Evolutionary conservation across 2,888 invertebrate species (phyloP).

Genomic region (Sesia bembeciformis): DNA sequence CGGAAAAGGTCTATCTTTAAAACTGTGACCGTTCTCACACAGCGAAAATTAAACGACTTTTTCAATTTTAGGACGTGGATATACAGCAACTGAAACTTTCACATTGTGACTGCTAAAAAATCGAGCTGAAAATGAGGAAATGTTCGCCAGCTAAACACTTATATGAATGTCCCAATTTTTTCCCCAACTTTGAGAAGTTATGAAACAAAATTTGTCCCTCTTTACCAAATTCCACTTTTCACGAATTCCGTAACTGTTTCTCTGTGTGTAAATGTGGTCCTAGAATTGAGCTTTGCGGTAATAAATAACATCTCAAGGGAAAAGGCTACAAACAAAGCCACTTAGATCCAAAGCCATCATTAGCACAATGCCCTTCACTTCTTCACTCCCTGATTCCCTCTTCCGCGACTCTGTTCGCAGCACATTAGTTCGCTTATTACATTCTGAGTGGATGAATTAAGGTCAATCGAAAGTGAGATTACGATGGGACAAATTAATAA

Average conservation of each 20-base stretch:
- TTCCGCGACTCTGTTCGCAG: background rate
- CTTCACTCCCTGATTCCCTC: constrained; percentile 3
- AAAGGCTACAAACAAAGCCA: constrained; percentile 43
- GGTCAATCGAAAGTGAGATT: no score
- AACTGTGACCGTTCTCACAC: no score
- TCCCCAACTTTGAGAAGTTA: background rate
- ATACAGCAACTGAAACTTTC: background rate
- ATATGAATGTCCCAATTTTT: background rate
- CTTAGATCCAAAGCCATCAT: constrained; percentile 33
- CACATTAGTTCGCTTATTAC: background rate
- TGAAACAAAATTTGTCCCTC: background rate
- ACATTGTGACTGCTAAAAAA: background rate
- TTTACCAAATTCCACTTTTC: background rate
- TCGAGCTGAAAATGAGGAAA: background rate
- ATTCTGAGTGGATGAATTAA: background rate
- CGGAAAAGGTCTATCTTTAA: no score
- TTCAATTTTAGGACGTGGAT: no score
- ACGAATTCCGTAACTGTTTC: background rate
- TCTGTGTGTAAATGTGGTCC: background rate
- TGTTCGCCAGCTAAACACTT: background rate
- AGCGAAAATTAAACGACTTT: no score
- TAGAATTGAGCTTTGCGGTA: constrained; percentile 20
- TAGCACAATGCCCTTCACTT: constrained; percentile 10
- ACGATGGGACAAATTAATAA: no score
- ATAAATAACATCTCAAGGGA: constrained; percentile 34